Evolutionary conservation across 2,797 vertebrate species (phyloP).

Genomic region (Protosalanx chinensis): DNA sequence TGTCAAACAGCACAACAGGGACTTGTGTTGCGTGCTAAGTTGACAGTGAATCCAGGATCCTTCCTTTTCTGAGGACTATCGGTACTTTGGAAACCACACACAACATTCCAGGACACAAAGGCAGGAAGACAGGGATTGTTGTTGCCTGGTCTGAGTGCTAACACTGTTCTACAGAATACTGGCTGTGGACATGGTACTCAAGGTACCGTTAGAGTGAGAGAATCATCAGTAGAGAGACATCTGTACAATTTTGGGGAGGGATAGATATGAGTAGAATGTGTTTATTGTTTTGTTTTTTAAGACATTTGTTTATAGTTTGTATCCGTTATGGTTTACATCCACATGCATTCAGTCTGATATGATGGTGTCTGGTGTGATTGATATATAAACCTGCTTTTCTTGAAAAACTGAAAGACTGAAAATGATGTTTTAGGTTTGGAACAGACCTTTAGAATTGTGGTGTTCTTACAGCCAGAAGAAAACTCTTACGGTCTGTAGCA

Average conservation of each 20-base stretch:
- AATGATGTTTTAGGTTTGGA: conserved; percentile 47
- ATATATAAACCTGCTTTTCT: conserved; percentile 24
- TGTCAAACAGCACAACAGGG: neutral
- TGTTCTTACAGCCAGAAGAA: conserved; percentile 37
- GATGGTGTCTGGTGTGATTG: conserved; percentile 12
- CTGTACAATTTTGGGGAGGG: neutral
- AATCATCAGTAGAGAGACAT: neutral
- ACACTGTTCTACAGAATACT: neutral
- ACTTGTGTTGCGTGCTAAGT: conserved; percentile 11
- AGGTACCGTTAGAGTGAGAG: conserved; percentile 9
- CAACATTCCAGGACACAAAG: conserved; percentile 68
- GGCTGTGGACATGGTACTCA: conserved; percentile 18
- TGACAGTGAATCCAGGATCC: conserved; percentile 19
- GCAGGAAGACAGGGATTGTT: conserved; percentile 64
- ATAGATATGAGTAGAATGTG: neutral
- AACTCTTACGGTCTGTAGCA: conserved; percentile 27
- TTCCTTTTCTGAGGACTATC: conserved; percentile 16
- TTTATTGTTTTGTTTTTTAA: neutral
- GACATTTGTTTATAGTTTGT: neutral
- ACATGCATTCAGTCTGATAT: neutral
- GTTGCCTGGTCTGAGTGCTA: conserved; percentile 5
- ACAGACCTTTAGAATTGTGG: conserved; percentile 45
- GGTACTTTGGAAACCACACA: conserved; percentile 28
- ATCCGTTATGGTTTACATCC: neutral
- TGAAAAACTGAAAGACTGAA: conserved; percentile 22